phyloP scores from a whole-genome alignment of 2,888 invertebrate genomes.

The Ceramica pisi region DNA sequence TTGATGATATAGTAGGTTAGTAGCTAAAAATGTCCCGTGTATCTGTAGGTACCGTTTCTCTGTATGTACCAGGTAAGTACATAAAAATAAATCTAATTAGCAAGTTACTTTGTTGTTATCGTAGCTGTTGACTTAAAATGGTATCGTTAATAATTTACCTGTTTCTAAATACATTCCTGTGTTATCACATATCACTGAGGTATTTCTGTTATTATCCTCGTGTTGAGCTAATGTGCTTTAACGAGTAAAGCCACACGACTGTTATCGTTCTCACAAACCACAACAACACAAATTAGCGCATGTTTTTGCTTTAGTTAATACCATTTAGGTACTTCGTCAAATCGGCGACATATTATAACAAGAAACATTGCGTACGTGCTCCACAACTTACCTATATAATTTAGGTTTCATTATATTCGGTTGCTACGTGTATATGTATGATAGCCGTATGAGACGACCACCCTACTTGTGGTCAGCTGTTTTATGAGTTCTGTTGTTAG shows the following conservation, averaged over 20 bases:
- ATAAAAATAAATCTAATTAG: too few species aligned
- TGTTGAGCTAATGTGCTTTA: neutral
- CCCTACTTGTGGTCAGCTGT: neutral
- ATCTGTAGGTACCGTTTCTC: too few species aligned
- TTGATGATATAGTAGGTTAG: neutral
- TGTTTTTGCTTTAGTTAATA: constrained; percentile 13
- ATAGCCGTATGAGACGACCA: too few species aligned
- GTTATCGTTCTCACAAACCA: constrained; percentile 23
- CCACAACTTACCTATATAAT: neutral
- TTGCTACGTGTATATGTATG: neutral
- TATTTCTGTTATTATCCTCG: constrained; percentile 17
- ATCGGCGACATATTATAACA: neutral
- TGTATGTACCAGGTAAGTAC: too few species aligned
- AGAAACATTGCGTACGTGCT: too few species aligned
- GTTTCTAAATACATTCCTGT: constrained; percentile 1
- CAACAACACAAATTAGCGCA: constrained; percentile 2
- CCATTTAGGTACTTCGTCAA: constrained; percentile 26
- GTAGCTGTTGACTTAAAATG: neutral
- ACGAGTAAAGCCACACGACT: neutral
- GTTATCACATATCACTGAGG: neutral
- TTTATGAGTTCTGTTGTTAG: neutral
- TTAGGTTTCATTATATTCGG: neutral
- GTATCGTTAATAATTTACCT: neutral
- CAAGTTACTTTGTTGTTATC: neutral
- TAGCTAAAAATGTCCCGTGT: neutral